Evolutionary conservation across 2,888 invertebrate genomes (phyloP).

Genomic region (Folsomia candida): DNA sequence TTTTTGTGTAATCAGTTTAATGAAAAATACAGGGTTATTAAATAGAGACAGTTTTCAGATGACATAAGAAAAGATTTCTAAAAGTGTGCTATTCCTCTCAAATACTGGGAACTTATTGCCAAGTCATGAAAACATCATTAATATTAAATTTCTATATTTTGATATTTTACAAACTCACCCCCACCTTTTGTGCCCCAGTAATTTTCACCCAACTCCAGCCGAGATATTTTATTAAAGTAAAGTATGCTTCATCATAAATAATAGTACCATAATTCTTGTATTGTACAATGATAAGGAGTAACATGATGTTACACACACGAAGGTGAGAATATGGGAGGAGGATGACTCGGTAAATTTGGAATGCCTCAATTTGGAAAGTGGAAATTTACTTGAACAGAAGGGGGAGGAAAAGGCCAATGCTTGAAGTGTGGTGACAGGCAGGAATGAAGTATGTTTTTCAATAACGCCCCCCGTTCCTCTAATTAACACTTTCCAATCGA

Average conservation of each 20-base stretch:
- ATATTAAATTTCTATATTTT: not conserved
- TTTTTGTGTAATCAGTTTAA: too few relatives aligned
- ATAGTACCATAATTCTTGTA: not conserved
- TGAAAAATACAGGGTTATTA: too few relatives aligned
- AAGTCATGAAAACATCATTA: not conserved
- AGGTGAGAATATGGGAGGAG: too few relatives aligned
- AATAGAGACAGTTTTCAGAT: too few relatives aligned
- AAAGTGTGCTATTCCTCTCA: too few relatives aligned
- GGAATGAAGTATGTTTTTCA: not conserved
- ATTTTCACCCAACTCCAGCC: too few relatives aligned
- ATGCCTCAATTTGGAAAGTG: not conserved
- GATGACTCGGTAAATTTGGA: not conserved
- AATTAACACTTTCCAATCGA: slow-evolving; percentile 26
- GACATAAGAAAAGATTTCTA: too few relatives aligned
- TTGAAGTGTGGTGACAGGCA: slow-evolving; percentile 14
- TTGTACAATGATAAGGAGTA: too few relatives aligned
- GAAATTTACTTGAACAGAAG: too few relatives aligned
- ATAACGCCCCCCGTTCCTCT: slow-evolving; percentile 21
- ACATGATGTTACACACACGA: too few relatives aligned
- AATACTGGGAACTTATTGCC: too few relatives aligned
- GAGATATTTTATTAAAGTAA: not conserved
- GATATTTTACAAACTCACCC: not conserved
- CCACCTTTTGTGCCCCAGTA: too few relatives aligned
- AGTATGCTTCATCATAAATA: not conserved
- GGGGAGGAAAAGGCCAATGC: not conserved